Evolutionary conservation across 2,113 vertebrate species (phyloP).

Genomic region (Lycocorax pyrrhopterus): DNA sequence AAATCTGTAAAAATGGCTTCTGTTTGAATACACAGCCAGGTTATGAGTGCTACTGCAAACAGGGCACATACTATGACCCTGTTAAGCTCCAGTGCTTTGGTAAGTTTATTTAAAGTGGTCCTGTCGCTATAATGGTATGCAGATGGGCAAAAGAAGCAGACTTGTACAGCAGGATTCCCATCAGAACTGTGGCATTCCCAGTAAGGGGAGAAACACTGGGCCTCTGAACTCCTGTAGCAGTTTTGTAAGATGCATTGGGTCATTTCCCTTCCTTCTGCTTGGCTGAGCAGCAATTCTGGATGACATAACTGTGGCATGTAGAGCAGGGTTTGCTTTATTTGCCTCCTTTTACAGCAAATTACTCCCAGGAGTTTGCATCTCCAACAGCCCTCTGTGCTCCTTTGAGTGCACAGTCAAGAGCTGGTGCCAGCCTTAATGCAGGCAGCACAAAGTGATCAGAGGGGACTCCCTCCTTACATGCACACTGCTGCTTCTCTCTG

Average conservation of each 20-base stretch:
- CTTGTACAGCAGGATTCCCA: background rate
- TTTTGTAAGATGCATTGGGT: slow-evolving; percentile 6
- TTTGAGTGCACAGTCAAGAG: background rate
- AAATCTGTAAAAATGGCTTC: slow-evolving; percentile 95
- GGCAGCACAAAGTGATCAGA: background rate
- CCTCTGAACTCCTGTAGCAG: background rate
- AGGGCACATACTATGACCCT: slow-evolving; percentile 90
- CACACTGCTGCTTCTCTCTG: background rate
- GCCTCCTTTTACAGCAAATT: slow-evolving; percentile 12
- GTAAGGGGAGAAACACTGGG: background rate
- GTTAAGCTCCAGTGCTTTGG: slow-evolving; percentile 90
- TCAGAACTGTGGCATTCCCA: background rate
- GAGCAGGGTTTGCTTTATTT: slow-evolving; percentile 8
- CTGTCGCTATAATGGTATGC: slow-evolving; percentile 12
- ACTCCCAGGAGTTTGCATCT: background rate
- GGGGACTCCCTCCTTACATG: background rate
- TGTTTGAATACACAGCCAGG: slow-evolving; percentile 85
- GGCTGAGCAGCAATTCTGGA: background rate
- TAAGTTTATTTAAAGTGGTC: slow-evolving; percentile 67
- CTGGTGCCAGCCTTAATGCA: background rate
- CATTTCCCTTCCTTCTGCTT: slow-evolving; percentile 25
- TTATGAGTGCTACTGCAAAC: slow-evolving; percentile 96
- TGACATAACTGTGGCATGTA: background rate
- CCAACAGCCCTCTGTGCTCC: background rate
- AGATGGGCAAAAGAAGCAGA: slow-evolving; percentile 28